phyloP scores from a whole-genome alignment of 1,140 invertebrate genomes.

The Drosophila carrolli region DNA sequence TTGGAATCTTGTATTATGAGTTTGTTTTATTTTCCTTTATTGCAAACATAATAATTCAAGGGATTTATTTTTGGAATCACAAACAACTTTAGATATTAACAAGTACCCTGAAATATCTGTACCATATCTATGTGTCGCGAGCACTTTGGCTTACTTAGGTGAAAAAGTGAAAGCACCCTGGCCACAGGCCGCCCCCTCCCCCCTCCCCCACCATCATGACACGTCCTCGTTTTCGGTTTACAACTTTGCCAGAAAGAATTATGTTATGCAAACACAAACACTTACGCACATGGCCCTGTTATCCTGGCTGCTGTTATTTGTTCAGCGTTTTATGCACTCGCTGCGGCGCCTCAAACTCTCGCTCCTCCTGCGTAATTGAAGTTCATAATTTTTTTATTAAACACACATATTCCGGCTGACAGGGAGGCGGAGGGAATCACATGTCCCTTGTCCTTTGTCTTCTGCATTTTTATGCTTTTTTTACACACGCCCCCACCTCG shows the following conservation, averaged over 20 bases:
- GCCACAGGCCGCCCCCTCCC: not conserved
- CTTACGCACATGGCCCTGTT: slow-evolving; percentile 21
- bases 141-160: not conserved
- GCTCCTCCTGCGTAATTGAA: slow-evolving; percentile 42
- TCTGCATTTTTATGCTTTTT: slow-evolving; percentile 50
- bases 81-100: not conserved
- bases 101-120: not conserved
- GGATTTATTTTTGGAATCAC: too few species aligned
- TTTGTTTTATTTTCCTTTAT: too few species aligned
- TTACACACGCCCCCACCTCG: not conserved
- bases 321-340: slow-evolving; percentile 59
- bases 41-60: too few species aligned
- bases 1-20: too few species aligned
- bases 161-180: not conserved
- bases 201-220: not conserved
- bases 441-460: slow-evolving; percentile 56
- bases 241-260: slow-evolving; percentile 59
- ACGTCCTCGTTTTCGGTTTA: slow-evolving; percentile 56
- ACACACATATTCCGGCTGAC: slow-evolving; percentile 33
- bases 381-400: slow-evolving; percentile 65
- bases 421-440: slow-evolving; percentile 1
- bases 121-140: too few species aligned
- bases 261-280: slow-evolving; percentile 58
- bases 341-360: slow-evolving; percentile 15
- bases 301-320: slow-evolving; percentile 46